phyloP scores from a whole-genome alignment of 2,113 vertebrate species.

The Lanius ludovicianus region DNA sequence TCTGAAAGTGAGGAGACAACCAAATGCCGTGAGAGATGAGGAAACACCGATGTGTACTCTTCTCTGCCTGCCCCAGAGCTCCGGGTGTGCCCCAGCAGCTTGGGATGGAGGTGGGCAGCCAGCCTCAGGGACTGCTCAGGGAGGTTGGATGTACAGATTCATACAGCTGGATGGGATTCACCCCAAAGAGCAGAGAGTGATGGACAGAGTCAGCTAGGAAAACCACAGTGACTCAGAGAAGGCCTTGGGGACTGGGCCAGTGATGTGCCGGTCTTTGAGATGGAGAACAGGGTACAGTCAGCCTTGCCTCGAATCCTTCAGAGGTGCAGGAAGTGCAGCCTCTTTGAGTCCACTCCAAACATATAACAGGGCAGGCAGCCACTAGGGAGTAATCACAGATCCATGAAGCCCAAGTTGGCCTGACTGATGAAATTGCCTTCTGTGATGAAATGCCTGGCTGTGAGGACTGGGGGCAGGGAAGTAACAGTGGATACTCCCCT shows the following conservation, averaged over 20 bases:
- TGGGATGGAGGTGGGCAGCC: rapidly evolving
- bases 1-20: background rate
- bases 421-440: background rate
- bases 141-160: too few relatives aligned
- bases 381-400: background rate
- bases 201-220: background rate
- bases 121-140: background rate
- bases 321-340: background rate
- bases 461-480: rapidly evolving
- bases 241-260: too few relatives aligned
- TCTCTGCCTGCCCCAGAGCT: background rate
- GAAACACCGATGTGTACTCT: rapidly evolving
- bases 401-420: background rate
- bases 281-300: background rate
- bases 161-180: background rate
- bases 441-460: background rate
- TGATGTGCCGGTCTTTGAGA: background rate
- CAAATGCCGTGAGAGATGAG: background rate
- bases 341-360: background rate
- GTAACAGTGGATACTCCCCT: background rate
- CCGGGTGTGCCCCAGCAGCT: background rate
- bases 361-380: background rate
- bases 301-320: rapidly evolving
- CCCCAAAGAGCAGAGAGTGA: background rate
- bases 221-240: rapidly evolving